Base-by-base conservation (phyloP, 2,888 invertebrate genomes). In the Myopa testacea region DNA sequence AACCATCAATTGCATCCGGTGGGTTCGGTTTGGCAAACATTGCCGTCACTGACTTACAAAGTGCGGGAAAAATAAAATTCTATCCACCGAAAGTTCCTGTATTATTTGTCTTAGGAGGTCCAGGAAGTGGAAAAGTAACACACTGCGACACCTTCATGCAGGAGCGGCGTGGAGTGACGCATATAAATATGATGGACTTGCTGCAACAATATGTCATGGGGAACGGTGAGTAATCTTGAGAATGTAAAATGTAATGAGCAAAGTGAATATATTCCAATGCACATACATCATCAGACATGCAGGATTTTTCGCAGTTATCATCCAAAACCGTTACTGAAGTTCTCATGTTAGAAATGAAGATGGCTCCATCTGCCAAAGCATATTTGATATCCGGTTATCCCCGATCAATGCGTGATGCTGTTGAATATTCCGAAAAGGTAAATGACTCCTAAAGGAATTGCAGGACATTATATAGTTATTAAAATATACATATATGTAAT, bases 91-190 rank as follows among this genome's bases (percentile, higher is more conserved):
- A 93, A 88, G 95, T 95, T 85, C 96, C 96, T 78, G 95, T 96
- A 88, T 95, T 96, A 91, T 96, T 96, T 90, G 93, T 96, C 82
- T 92, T 96, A 89, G 96, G 98, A 85, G 98, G 98, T 81, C 98
- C 98, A 82, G 98, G 98, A 84, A 97, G 97, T 90, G 98, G 98
- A 68, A 98, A 98, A 94, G 98, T 98, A 91, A 98, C 98, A 86
- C 98, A 98, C 89, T 98, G 98, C 91, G 97, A 96, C 89, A 95
- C 94, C 86, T 91, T 96, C 85, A 95, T 95, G 93, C 94, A 95
- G 90, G 96, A 96, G 90, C 93, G 94, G 83, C 93, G 93, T 78
- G 95, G 95, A 65, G 92, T 96, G 75, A 93, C 94, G 70, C 96
- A 96, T 90, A 95, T 96, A 89, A 96, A 96, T 89, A 96, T 96